phyloP scores from a whole-genome alignment of 2,888 invertebrate species.

The Epistrophella euchroma region DNA sequence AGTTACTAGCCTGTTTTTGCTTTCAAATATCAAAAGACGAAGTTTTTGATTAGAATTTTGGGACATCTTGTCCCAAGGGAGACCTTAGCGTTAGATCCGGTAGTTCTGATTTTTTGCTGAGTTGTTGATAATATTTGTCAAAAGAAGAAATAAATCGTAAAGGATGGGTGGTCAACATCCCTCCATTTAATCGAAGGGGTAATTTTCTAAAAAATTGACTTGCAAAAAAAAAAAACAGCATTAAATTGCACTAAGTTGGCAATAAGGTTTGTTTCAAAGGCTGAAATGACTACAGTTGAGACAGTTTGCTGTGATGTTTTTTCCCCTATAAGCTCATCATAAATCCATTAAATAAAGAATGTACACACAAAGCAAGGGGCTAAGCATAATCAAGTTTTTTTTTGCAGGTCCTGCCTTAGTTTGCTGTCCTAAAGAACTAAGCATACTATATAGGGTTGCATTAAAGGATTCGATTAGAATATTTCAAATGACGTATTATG shows the following conservation, averaged over 20 bases:
- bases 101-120: too few species aligned
- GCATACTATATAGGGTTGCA: constrained; percentile 44
- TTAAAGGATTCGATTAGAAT: constrained; percentile 70
- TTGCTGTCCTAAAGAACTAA: constrained; percentile 37
- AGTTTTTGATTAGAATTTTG: too few species aligned
- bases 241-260: not conserved
- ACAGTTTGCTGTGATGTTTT: constrained; percentile 18
- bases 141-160: too few species aligned
- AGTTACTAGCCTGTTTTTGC: too few species aligned
- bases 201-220: too few species aligned
- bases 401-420: constrained; percentile 21
- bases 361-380: constrained; percentile 22
- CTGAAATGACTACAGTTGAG: constrained; percentile 3
- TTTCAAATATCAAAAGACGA: too few species aligned
- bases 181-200: too few species aligned
- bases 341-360: constrained; percentile 65
- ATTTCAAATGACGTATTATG: constrained; percentile 67
- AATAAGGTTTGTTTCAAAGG: constrained; percentile 5
- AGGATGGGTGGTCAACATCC: too few species aligned
- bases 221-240: too few species aligned
- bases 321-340: constrained; percentile 51
- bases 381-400: constrained; percentile 32
- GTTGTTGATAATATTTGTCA: too few species aligned
- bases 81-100: too few species aligned
- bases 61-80: too few species aligned